These are phyloP conservation scores for Mechanitis mazaeus DNA, from an alignment of 2,888 invertebrate genomes.

Conservation along the genomic window DNA sequence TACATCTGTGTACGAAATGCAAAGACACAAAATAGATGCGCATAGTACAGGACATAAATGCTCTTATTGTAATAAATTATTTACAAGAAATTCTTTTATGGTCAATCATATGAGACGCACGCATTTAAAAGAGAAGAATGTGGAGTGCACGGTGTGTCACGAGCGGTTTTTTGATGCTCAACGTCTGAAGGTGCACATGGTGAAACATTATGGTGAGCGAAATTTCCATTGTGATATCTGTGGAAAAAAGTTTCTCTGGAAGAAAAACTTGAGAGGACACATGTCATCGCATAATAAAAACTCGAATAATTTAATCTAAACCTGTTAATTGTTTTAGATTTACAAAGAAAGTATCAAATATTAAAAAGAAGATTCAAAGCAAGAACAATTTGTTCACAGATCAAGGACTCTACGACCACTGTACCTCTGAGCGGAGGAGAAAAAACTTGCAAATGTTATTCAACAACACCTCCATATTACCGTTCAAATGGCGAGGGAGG, in stretches of 20 bases:
- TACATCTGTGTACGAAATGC: slow-evolving; percentile 47
- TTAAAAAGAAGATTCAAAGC: slow-evolving; percentile 43
- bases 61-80: slow-evolving; percentile 48
- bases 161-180: slow-evolving; percentile 53
- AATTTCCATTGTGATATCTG: slow-evolving; percentile 77
- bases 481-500: slow-evolving; percentile 65
- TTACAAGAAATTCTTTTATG: slow-evolving; percentile 55
- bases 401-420: slow-evolving; percentile 50
- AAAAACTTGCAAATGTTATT: slow-evolving; percentile 63
- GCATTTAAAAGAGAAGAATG: slow-evolving; percentile 60
- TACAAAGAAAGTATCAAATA: slow-evolving; percentile 8
- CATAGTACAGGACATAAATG: slow-evolving; percentile 57
- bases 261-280: slow-evolving; percentile 76
- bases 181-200: slow-evolving; percentile 61
- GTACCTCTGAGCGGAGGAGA: slow-evolving; percentile 52
- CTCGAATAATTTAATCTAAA: slow-evolving; percentile 36
- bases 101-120: slow-evolving; percentile 51
- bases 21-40: slow-evolving; percentile 45
- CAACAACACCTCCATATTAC: slow-evolving; percentile 61
- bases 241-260: slow-evolving; percentile 74
- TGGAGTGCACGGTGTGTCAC: slow-evolving; percentile 50
- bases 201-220: slow-evolving; percentile 67
- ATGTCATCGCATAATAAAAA: slow-evolving; percentile 51
- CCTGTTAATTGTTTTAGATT: slow-evolving; percentile 10
- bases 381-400: slow-evolving; percentile 65